Evolutionary conservation across 2,113 vertebrate species (phyloP), one percentile per base, ranked within the genome.

Genomic region (Cyprinodon variegatus): DNA sequence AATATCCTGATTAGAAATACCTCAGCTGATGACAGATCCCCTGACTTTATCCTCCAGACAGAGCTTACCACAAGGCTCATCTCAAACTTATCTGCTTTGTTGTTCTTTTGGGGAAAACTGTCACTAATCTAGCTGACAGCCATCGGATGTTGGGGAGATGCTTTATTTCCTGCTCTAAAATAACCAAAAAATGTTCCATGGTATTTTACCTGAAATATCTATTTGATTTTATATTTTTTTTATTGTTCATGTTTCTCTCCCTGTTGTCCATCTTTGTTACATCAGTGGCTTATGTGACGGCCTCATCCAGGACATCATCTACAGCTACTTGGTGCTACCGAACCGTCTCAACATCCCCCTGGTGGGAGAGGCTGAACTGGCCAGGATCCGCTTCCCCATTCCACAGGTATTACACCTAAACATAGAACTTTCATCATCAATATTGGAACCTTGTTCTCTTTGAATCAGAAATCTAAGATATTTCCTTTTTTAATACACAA

Each of bases 281-380:
- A 8, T 22, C 91, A 99, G 98, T 81, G 97, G 96, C 13, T 84
- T 99, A 83, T 98, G 95, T 65, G 96, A 99, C 83, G 95, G 94
- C 17, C 92, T 99, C 83, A 96, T 99, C 88, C 68, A 96, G 93
- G 97, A 99, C 87, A 95, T 99, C 83, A 98, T 99, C 83, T 96
- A 94, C 82, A 96, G 95, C 91, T 94, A 94, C 75, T 73, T 99
- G 91, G 97, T 99, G 57, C 95, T 99, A 72, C 98, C 98, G 59
- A 99, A 99, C 43, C 95, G 95, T 70, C 96, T 99, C 89, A 95
- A 93, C 37, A 96, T 99, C 53, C 98, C 98, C 38, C 96, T 99
- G 67, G 96, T 98, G 83, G 96, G 94, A 14, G 95, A 98, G 22
- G 86, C 94, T n/a, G 91, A 97, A 37, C 92, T 99, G 22, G 94